These are phyloP conservation scores for Dorcus parallelipipedus DNA, from an alignment of 2,888 invertebrate genomes.

Conservation along the genomic window DNA sequence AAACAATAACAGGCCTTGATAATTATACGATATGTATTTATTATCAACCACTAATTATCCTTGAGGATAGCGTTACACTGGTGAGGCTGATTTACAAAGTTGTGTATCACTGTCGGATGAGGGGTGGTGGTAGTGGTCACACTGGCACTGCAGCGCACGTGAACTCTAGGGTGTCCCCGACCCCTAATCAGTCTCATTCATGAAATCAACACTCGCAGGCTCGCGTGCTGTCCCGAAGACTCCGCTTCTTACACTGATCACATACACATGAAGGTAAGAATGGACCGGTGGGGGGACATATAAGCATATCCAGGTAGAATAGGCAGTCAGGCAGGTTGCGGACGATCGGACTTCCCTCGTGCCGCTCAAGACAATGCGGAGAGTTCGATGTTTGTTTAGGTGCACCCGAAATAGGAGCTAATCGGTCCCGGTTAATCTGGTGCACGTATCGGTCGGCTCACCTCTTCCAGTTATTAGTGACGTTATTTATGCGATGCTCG, in stretches of 20 bases:
- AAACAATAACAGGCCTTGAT: conserved; percentile 12
- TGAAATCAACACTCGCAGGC: conserved; percentile 15
- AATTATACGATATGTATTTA: conserved; percentile 15
- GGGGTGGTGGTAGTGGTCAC: conserved; percentile 15
- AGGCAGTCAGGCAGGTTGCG: conserved; percentile 40
- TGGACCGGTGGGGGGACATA: conserved; percentile 48
- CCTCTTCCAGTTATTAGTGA: no score
- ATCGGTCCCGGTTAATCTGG: conserved; percentile 17
- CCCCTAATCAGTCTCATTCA: conserved; percentile 11
- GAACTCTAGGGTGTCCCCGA: conserved; percentile 15
- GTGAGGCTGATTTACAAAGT: conserved; percentile 10
- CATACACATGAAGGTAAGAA: conserved; percentile 49
- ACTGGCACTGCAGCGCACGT: conserved; percentile 7
- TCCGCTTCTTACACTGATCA: conserved; percentile 51
- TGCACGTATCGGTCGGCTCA: not conserved
- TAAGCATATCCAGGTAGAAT: conserved; percentile 44
- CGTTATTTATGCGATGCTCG: not conserved
- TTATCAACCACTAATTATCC: conserved; percentile 28
- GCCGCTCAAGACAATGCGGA: conserved; percentile 20
- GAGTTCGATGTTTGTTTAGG: conserved; percentile 26
- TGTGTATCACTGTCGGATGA: conserved; percentile 20
- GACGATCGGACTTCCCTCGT: conserved; percentile 6
- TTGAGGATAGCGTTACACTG: conserved; percentile 25
- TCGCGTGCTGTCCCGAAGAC: conserved; percentile 49
- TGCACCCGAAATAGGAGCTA: conserved; percentile 22